These are phyloP conservation scores for Metalampra italica DNA, from an alignment of 2,888 invertebrate genomes.

Conservation along the genomic window DNA sequence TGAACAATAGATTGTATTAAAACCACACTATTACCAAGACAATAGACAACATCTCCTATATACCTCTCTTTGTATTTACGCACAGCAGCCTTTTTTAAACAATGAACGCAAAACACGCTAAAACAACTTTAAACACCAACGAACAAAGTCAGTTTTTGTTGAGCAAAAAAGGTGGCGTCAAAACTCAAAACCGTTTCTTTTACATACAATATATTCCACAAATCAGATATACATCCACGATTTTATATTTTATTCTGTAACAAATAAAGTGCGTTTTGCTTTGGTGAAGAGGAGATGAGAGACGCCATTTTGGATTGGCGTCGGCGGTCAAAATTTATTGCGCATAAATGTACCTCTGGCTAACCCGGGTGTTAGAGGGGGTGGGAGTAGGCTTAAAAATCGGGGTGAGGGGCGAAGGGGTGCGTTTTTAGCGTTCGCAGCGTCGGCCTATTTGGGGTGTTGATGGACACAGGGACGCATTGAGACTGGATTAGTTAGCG, in stretches of 20 bases:
- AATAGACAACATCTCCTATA: slow-evolving; percentile 68
- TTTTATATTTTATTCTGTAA: slow-evolving; percentile 1
- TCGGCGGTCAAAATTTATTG: slow-evolving; percentile 76
- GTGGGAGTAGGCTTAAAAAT: slow-evolving; percentile 76
- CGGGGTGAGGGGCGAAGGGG: slow-evolving; percentile 67
- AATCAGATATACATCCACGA: slow-evolving; percentile 5
- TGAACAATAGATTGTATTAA: slow-evolving; percentile 62
- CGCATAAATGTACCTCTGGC: slow-evolving; percentile 78
- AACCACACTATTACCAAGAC: slow-evolving; percentile 57
- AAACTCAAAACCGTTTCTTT: slow-evolving; percentile 66
- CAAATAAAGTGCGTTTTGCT: slow-evolving; percentile 35
- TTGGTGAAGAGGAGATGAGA: slow-evolving; percentile 27
- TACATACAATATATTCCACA: slow-evolving; percentile 52
- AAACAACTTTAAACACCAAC: slow-evolving; percentile 32
- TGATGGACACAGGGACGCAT: slow-evolving; percentile 60
- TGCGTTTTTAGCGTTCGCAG: slow-evolving; percentile 75
- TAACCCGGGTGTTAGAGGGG: slow-evolving; percentile 76
- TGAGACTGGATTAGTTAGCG: slow-evolving; percentile 10
- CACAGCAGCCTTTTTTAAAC: slow-evolving; percentile 62
- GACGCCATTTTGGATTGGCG: slow-evolving; percentile 58
- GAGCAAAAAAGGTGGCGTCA: slow-evolving; percentile 46
- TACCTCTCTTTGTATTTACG: slow-evolving; percentile 64
- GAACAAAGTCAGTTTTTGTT: slow-evolving; percentile 54
- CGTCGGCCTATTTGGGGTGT: slow-evolving; percentile 76
- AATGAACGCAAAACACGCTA: slow-evolving; percentile 32